Evolutionary conservation across 1,140 invertebrate genomes (phyloP), one percentile per base, ranked within the genome.

Genomic region (Harpegnathos saltator): DNA sequence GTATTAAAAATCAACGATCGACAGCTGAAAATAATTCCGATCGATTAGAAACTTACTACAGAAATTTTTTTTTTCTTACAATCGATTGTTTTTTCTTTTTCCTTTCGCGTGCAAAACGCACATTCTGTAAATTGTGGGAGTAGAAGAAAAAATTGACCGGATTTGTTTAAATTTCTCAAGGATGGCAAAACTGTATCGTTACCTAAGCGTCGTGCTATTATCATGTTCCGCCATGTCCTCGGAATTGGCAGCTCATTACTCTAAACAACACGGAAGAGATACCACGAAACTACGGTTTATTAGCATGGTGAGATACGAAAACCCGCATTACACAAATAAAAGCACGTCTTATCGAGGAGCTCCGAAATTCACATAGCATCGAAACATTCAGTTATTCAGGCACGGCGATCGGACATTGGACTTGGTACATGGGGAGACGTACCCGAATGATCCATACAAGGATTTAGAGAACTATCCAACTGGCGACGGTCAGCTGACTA

Each of bases 371-470:
- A 29, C 14, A 5, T 11, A 33, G 29, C n/a, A 17, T 22, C n/a
- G 0, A 17, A 75, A 52, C 65, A 66, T 66, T 66, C 29, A 97
- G 96, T 84, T 97, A 38, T 97, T 96, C 91, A 95, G 97, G 65
- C 97, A 98, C 93, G 97, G 97, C 14, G 96, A 97, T 89, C 95
- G 97, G 58, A 96, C 96, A 22, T 96, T 97, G 2, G 96, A 96
- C 72, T 94, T 24, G 29, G 94, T 95, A 50, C 92, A 92, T 72
- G 82, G 89, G 84, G 94, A 93, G 52, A 89, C 95, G 48, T 97
- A 96, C 91, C 96, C 97, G 0, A 95, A 93, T n/a, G 96, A 97
- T 89, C 95, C 95, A 0, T 94, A 96, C 82, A 93, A 94, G 38
- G 93, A 95, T 38, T 89, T 95, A 2, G 92, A 93, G 17, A 96